Percentiles rank a stretch among this genome's conserved stretches.
These are phyloP conservation scores for Achlya flavicornis DNA, from an alignment of 2,888 invertebrate genomes.

Conservation along the genomic window DNA sequence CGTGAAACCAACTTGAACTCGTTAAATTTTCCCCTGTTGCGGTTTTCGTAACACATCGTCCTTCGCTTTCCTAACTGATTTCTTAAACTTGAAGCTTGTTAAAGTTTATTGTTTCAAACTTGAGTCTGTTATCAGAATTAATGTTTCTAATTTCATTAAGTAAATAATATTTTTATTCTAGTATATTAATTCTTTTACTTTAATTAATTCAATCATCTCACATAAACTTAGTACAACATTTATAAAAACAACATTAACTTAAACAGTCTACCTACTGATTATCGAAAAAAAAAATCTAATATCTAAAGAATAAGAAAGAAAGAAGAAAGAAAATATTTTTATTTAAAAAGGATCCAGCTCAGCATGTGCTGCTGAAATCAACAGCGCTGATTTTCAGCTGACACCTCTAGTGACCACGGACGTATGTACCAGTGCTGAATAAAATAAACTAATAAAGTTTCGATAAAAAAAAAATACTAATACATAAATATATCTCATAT, in stretches of 20 bases:
- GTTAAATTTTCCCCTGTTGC: constrained; percentile 25
- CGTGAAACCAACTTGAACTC: constrained; percentile 31
- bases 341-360: too few species aligned
- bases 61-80: constrained; percentile 27
- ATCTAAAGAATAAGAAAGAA: too few species aligned
- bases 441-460: too few species aligned
- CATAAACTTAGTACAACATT: background rate
- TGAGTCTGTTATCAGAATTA: background rate
- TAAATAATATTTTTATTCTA: background rate
- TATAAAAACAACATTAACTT: background rate
- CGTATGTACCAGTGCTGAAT: too few species aligned
- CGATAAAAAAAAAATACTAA: too few species aligned
- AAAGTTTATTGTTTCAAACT: constrained; percentile 8
- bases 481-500: too few species aligned
- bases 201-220: background rate
- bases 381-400: too few species aligned
- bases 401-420: too few species aligned
- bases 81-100: background rate
- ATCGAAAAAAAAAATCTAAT: too few species aligned
- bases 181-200: background rate
- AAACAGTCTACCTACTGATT: background rate
- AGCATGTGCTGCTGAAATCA: too few species aligned
- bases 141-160: background rate
- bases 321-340: too few species aligned
- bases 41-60: constrained; percentile 29